Conservation (phyloP, 2,797 vertebrate genomes). For the Manis pentadactyla region DNA sequence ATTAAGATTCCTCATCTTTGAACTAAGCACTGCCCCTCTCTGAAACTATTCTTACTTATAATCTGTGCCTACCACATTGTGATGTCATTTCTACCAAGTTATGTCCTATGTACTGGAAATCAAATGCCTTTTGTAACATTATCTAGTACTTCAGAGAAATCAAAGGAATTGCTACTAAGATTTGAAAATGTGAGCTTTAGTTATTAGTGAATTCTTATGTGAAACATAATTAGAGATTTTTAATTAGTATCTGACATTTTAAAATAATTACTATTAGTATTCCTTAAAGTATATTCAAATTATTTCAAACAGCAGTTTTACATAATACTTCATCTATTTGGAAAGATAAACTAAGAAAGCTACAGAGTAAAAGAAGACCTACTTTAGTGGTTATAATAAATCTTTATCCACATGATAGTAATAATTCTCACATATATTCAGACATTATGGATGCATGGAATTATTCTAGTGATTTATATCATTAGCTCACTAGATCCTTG, state of each 20-base stretch:
- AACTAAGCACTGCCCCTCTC: background rate
- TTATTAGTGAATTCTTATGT: background rate
- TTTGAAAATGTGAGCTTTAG: background rate
- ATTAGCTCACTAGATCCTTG: background rate
- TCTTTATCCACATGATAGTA: background rate
- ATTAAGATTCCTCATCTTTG: background rate
- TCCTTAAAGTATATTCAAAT: background rate
- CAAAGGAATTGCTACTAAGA: background rate
- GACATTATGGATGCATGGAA: background rate
- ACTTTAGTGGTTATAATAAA: background rate
- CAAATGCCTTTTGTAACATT: background rate
- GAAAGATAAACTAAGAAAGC: background rate
- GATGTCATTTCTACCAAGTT: background rate
- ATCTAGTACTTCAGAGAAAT: background rate
- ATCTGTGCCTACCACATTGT: background rate
- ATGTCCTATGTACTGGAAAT: background rate
- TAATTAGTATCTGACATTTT: background rate
- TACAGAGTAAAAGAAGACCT: background rate
- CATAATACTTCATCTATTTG: background rate
- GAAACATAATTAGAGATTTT: background rate
- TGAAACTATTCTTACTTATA: background rate
- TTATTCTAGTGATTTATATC: background rate
- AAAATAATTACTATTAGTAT: background rate
- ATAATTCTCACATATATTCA: background rate
- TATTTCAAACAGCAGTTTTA: background rate